A percentile compares a stretch with the other conserved stretches of the same genome.
phyloP scores from a whole-genome alignment of 53 echinoderm and acorn worm species.

The Arbacia lixula region DNA sequence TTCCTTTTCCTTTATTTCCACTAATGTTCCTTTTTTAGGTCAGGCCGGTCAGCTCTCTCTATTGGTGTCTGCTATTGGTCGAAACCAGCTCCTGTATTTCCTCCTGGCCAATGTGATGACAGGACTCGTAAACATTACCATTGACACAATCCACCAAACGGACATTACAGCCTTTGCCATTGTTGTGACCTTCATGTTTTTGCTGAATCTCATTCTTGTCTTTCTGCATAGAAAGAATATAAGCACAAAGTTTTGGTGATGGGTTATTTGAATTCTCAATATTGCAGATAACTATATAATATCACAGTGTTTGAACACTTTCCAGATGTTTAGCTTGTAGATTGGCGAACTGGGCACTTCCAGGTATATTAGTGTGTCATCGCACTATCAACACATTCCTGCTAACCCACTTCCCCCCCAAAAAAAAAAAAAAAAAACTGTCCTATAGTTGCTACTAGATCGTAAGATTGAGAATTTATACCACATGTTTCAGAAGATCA shows the following conservation, averaged over 20 bases:
- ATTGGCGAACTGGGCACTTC: no score
- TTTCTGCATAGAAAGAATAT: constrained; percentile 59
- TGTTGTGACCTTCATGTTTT: constrained; percentile 56
- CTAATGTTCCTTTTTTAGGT: not conserved
- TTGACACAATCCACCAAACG: constrained; percentile 67
- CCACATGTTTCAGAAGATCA: no score
- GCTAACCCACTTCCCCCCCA: no score
- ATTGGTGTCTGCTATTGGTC: constrained; percentile 63
- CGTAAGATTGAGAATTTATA: no score
- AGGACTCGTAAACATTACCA: constrained; percentile 76
- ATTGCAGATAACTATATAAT: no score
- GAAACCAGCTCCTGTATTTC: constrained; percentile 82
- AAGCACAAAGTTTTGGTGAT: constrained; percentile 68
- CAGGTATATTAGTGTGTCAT: no score
- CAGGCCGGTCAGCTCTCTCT: constrained; percentile 1
- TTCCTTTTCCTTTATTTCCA: not conserved
- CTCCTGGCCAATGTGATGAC: constrained; percentile 88
- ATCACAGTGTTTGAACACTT: no score
- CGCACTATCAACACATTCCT: no score
- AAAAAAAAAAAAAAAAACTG: no score
- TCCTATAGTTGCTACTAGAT: no score
- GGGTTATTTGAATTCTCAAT: no score
- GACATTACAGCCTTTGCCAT: constrained; percentile 47
- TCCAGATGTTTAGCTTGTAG: no score
- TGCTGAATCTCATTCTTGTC: constrained; percentile 52